Conservation (phyloP, 2,113 vertebrate species). For the Crypturellus undulatus region DNA sequence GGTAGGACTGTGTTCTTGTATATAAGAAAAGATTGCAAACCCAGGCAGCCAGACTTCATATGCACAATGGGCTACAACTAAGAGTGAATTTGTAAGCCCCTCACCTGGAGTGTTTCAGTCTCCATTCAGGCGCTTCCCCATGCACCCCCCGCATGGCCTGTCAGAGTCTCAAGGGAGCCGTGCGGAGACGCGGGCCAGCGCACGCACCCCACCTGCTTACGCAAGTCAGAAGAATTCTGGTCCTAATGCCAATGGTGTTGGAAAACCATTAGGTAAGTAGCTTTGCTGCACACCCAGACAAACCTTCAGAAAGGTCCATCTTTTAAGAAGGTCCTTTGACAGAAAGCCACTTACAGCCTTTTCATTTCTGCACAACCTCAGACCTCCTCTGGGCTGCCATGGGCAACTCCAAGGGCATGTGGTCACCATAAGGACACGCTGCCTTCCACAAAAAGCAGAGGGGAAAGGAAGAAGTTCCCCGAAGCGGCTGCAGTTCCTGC, state of each 20-base stretch:
- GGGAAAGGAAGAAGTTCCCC: not conserved
- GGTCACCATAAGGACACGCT: not conserved
- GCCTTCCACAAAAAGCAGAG: not conserved
- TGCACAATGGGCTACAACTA: not conserved
- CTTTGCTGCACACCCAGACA: not conserved
- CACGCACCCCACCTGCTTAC: not conserved
- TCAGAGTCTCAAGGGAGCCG: not conserved
- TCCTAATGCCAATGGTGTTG: not conserved
- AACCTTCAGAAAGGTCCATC: not conserved
- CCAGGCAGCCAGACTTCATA: not conserved
- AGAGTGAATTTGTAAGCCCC: not conserved
- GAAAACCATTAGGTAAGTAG: not conserved
- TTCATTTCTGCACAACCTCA: not conserved
- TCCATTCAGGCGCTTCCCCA: fast-evolving
- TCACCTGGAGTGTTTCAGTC: not conserved
- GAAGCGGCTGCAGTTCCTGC: not conserved
- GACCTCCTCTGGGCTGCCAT: not conserved
- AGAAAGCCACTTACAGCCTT: not conserved
- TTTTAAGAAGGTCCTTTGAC: not conserved
- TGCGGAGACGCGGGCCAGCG: not conserved
- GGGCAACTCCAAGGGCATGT: not conserved
- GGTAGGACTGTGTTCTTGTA: not conserved
- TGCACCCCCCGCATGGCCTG: not conserved
- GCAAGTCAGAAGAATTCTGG: not conserved
- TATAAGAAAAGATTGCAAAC: not conserved